phyloP scores from a whole-genome alignment of 37 sponge, comb jelly and placozoan genomes.

The Bolinopsis microptera region DNA sequence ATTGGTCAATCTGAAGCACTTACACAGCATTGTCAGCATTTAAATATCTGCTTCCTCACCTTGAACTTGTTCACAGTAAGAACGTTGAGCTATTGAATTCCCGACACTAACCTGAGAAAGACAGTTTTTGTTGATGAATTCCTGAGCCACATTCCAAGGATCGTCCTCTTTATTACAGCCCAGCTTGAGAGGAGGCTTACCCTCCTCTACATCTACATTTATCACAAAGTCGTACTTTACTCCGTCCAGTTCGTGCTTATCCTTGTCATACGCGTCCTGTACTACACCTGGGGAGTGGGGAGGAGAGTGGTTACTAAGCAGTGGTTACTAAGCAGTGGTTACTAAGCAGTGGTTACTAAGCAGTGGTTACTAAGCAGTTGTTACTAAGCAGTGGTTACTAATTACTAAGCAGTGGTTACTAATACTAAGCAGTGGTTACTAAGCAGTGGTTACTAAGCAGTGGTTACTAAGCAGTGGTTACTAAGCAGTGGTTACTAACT shows the following conservation, averaged over 20 bases:
- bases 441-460: background rate
- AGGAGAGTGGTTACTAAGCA: background rate
- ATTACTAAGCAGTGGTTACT: background rate
- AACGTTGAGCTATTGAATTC: too few species aligned
- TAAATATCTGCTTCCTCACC: background rate
- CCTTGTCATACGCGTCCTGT: constrained; percentile 42
- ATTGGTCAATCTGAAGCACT: too few species aligned
- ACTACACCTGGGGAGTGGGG: constrained; percentile 6
- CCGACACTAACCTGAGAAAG: constrained; percentile 59
- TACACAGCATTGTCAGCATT: background rate
- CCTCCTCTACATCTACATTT: constrained; percentile 12
- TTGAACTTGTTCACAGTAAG: too few species aligned
- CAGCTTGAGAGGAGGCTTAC: background rate
- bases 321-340: background rate
- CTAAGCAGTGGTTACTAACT: background rate
- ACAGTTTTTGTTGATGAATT: constrained; percentile 56
- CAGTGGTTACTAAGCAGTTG: background rate
- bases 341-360: background rate
- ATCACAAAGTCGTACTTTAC: constrained; percentile 57
- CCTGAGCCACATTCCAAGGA: constrained; percentile 48
- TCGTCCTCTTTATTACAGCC: constrained; percentile 51
- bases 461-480: background rate
- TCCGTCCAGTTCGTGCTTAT: constrained; percentile 62
- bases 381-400: background rate
- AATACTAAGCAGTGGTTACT: background rate